phyloP scores from a whole-genome alignment of 2,888 invertebrate species.

The Orthosia incerta region DNA sequence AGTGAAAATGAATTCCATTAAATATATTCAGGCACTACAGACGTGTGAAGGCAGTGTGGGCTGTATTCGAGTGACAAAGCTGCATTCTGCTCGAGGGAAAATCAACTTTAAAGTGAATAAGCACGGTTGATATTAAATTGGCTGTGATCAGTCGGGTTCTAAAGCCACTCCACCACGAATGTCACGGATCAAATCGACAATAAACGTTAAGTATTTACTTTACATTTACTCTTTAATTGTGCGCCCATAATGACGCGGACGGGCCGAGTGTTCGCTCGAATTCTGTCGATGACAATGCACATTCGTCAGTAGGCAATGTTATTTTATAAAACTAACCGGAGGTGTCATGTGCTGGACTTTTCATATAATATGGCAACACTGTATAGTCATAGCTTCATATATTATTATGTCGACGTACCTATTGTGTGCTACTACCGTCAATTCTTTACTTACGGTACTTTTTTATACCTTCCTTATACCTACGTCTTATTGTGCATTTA shows the following conservation, averaged over 20 bases:
- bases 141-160: constrained; percentile 35
- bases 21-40: constrained; percentile 76
- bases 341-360: constrained; percentile 54
- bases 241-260: constrained; percentile 78
- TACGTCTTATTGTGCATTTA: not conserved
- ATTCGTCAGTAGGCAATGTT: constrained; percentile 80
- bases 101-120: constrained; percentile 43
- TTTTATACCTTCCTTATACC: not conserved
- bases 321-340: constrained; percentile 73
- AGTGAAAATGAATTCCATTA: constrained; percentile 59
- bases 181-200: constrained; percentile 87
- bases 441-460: not conserved
- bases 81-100: constrained; percentile 65
- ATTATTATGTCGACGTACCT: constrained; percentile 1
- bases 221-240: constrained; percentile 88
- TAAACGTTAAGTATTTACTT: constrained; percentile 88
- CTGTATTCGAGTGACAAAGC: constrained; percentile 77
- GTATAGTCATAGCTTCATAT: constrained; percentile 64
- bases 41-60: constrained; percentile 79
- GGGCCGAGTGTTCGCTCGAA: constrained; percentile 78
- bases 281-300: constrained; percentile 84
- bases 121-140: constrained; percentile 51
- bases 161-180: constrained; percentile 76
- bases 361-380: constrained; percentile 52
- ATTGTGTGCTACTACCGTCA: not conserved